A percentile compares a stretch with the other conserved stretches of the same genome.
phyloP scores from a whole-genome alignment of 2,113 vertebrate species.

The Nyctereutes procyonoides region DNA sequence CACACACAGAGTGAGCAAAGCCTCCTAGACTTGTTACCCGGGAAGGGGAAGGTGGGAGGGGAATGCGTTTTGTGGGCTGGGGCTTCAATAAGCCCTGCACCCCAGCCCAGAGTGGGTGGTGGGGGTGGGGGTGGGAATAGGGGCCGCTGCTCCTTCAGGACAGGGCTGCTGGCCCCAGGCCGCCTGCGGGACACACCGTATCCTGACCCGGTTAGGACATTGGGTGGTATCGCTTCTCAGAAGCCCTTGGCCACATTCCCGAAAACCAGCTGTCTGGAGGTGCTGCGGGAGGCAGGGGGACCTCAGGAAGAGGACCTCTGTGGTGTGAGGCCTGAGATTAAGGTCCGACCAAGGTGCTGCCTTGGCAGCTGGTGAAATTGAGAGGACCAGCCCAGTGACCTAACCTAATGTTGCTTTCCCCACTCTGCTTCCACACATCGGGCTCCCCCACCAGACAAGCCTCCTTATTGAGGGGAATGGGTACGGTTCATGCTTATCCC shows the following conservation, averaged over 20 bases:
- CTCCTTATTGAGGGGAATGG: accelerated
- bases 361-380: neutral
- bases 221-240: neutral
- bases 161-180: neutral
- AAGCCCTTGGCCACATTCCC: neutral
- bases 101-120: neutral
- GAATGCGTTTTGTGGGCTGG: constrained; percentile 67
- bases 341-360: neutral
- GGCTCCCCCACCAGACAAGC: neutral
- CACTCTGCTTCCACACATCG: neutral
- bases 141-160: too few relatives aligned
- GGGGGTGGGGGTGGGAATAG: neutral
- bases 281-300: neutral
- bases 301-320: neutral
- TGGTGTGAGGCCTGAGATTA: neutral
- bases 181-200: neutral
- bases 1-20: constrained; percentile 56
- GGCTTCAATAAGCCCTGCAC: neutral
- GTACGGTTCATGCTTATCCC: neutral
- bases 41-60: constrained; percentile 46
- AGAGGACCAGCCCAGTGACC: neutral
- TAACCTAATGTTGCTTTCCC: neutral
- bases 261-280: neutral
- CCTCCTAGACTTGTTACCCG: constrained; percentile 46
- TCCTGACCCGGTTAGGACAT: neutral